Evolutionary conservation across 2,888 invertebrate species (phyloP).

Genomic region (Tetragonula carbonaria): DNA sequence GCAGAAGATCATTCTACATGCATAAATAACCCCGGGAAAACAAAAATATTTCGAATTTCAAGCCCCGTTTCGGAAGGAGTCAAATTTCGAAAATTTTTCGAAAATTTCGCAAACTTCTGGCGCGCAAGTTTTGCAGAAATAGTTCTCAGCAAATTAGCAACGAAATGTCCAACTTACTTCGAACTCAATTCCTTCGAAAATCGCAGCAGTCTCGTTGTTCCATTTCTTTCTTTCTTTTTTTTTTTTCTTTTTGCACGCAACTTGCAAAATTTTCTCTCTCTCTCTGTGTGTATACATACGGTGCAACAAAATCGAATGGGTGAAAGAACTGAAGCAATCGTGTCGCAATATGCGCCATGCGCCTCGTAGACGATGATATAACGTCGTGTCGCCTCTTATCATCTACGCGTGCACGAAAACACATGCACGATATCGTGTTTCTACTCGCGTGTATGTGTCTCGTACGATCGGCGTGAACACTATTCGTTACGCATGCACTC

Average conservation of each 20-base stretch:
- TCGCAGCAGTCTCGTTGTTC: background rate
- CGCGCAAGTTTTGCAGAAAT: no score
- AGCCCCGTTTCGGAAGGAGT: background rate
- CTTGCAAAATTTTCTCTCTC: no score
- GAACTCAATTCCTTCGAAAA: background rate
- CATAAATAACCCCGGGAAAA: background rate
- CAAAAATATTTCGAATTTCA: background rate
- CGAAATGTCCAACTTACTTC: background rate
- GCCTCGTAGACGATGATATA: constrained; percentile 67
- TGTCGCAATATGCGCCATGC: constrained; percentile 52
- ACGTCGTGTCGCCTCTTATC: constrained; percentile 65
- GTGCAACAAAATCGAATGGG: constrained; percentile 51
- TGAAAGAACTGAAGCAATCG: constrained; percentile 61
- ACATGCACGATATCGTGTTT: constrained; percentile 32
- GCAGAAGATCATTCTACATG: no score
- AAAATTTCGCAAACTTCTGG: background rate
- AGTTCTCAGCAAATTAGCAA: background rate
- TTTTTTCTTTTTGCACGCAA: background rate
- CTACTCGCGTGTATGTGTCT: constrained; percentile 24
- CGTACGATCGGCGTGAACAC: constrained; percentile 40
- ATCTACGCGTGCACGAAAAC: constrained; percentile 32
- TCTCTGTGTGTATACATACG: no score
- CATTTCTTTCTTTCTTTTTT: background rate
- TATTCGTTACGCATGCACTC: constrained; percentile 66
- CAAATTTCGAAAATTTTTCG: background rate